Evolutionary conservation across 2,888 invertebrate species (phyloP).

Genomic region (Hydriomena furcata): DNA sequence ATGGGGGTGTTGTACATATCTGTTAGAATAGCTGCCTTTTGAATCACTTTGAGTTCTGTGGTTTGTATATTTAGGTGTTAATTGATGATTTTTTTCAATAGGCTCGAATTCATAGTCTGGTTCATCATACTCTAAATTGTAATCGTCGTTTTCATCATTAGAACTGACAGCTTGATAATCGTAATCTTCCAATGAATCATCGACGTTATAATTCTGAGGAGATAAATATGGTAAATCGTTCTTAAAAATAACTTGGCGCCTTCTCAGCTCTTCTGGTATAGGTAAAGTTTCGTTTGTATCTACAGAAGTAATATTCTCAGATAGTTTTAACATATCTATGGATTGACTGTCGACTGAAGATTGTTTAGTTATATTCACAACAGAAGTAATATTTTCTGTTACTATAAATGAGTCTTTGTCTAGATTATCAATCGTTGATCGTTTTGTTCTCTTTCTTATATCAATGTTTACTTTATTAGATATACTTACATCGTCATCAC

Average conservation of each 20-base stretch:
- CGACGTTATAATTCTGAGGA: slow-evolving; percentile 15
- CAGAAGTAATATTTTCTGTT: too few relatives aligned
- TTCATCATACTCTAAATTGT: slow-evolving; percentile 49
- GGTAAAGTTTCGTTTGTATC: slow-evolving; percentile 44
- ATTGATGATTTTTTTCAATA: slow-evolving; percentile 16
- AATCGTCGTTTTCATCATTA: slow-evolving; percentile 40
- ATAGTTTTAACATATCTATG: slow-evolving; percentile 57
- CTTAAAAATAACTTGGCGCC: slow-evolving; percentile 35
- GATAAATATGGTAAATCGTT: slow-evolving; percentile 17
- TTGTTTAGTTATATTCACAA: slow-evolving; percentile 35
- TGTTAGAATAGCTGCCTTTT: slow-evolving; percentile 29
- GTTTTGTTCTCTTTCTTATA: too few relatives aligned
- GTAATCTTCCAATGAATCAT: slow-evolving; percentile 37
- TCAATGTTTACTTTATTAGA: slow-evolving; percentile 17
- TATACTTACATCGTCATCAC: slow-evolving; percentile 73
- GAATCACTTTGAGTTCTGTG: slow-evolving; percentile 27
- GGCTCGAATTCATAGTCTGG: slow-evolving; percentile 45
- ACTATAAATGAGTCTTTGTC: too few relatives aligned
- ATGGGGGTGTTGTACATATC: slow-evolving; percentile 15
- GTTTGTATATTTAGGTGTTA: too few relatives aligned
- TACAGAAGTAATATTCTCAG: slow-evolving; percentile 30
- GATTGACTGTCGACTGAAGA: slow-evolving; percentile 42
- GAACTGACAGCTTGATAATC: slow-evolving; percentile 32
- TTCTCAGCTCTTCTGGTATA: slow-evolving; percentile 48
- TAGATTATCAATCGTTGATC: too few relatives aligned